A percentile compares a stretch with the other conserved stretches of the same genome.
phyloP scores from a whole-genome alignment of 2,888 invertebrate species.

The Sphecodes monilicornis region DNA sequence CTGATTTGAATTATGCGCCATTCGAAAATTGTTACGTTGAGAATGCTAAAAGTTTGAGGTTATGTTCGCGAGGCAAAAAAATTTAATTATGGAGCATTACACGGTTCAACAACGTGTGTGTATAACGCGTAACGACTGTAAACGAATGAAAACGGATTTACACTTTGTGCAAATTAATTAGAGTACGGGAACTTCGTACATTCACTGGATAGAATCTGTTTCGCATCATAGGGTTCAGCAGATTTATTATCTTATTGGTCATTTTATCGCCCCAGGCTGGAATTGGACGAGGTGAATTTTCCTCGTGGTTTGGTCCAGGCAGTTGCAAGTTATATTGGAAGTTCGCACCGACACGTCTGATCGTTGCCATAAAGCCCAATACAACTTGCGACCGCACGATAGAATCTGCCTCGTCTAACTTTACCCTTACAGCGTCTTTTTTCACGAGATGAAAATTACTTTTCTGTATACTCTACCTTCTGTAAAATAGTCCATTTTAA shows the following conservation, averaged over 20 bases:
- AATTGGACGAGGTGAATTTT: not conserved
- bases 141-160: not conserved
- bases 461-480: not conserved
- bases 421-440: not conserved
- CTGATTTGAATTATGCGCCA: no score
- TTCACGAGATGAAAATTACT: not conserved
- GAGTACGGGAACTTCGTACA: not conserved
- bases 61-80: no score
- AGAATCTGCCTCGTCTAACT: not conserved
- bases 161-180: not conserved
- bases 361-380: not conserved
- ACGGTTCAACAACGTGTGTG: no score
- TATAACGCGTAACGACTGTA: no score
- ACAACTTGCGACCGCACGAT: not conserved
- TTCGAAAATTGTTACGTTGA: no score
- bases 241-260: slow-evolving; percentile 1
- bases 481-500: not conserved
- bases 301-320: not conserved
- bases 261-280: not conserved
- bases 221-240: not conserved
- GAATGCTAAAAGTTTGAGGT: no score
- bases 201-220: not conserved
- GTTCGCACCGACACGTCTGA: not conserved
- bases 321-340: slow-evolving; percentile 1
- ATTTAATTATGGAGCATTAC: no score